Base-by-base conservation (phyloP, 2,888 invertebrate species). In the Cephus pygmeus region DNA sequence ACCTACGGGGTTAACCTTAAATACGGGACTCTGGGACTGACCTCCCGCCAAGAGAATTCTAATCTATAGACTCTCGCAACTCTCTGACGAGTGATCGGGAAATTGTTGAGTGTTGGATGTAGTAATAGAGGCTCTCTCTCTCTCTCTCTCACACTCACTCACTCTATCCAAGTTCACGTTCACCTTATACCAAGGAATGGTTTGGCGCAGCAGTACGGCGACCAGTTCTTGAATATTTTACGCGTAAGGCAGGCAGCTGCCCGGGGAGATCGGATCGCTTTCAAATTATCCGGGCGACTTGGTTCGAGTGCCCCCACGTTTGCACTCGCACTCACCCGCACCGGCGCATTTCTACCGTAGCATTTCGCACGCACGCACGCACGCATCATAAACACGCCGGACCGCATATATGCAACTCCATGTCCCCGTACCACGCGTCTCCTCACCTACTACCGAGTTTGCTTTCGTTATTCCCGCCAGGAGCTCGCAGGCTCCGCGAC, bases 251-350 rank as follows among this genome's bases (percentile, higher is more conserved):
- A 87, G 88, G 89, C 90, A 90, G 90, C 90, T 89, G 89, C 88
- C 88, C 80, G 83, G 83, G 84, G 86, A 89, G 89, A 89, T 90
- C 88, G 89, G 90, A 91, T 91, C 90, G 90, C 89, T 91, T 91
- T 91, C 91, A 91, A 91, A 91, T 91, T 91, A 91, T 91, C 88
- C 90, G 88, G 89, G 88, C 87, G 89, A 91, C 87, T 90, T 89
- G 90, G 85, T 85, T 88, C 88, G 85, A 88, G 87, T 88, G 87
- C 87, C 83, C 83, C 85, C 84, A 81, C 75, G 79, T 56, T 56
- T 71, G 71, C 71, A 34, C 71, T 71, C 80, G 80, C 77, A 78
- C 77, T 34, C 68, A 75, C 73, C 73, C n/a, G 69, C 69, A 31
- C 78, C 83, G 73, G 79, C 78, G 71, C 31, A 31, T 23, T 34